Evolutionary conservation across 2,888 invertebrate genomes (phyloP).

Genomic region (Tenthredo distinguenda): DNA sequence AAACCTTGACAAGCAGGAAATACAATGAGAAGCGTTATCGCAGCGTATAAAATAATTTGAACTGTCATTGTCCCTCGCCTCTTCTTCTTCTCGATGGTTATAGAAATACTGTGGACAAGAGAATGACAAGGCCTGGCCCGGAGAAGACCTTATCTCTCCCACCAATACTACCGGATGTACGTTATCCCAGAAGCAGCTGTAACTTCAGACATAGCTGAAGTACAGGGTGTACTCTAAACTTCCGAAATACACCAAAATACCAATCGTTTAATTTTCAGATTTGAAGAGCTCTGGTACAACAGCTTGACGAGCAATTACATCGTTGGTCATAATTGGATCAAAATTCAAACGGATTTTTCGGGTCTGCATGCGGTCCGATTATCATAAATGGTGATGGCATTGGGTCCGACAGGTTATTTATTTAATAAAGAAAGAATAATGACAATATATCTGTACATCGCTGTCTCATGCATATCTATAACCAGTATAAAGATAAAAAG

Average conservation of each 20-base stretch:
- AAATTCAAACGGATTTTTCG: background rate
- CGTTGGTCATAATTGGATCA: background rate
- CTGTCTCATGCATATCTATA: background rate
- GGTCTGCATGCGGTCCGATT: background rate
- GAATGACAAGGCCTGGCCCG: background rate
- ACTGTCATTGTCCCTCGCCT: conserved; percentile 3
- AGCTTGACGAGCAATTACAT: background rate
- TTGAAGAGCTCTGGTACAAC: background rate
- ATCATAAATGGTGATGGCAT: too few relatives aligned
- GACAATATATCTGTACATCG: background rate
- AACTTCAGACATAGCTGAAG: background rate
- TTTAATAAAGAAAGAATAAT: background rate
- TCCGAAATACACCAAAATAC: background rate
- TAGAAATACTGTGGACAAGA: conserved; percentile 5
- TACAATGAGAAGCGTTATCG: background rate
- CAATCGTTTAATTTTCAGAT: background rate
- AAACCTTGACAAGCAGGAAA: background rate
- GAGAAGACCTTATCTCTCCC: conserved; percentile 23
- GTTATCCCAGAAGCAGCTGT: background rate
- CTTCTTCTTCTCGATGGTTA: background rate
- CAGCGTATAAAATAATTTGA: background rate
- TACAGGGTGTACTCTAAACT: background rate
- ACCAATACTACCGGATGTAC: conserved; percentile 29
- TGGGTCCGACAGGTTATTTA: background rate
- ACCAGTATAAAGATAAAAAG: background rate